phyloP scores from a whole-genome alignment of 2,113 vertebrate genomes.

The Gasterosteus nipponicus region DNA sequence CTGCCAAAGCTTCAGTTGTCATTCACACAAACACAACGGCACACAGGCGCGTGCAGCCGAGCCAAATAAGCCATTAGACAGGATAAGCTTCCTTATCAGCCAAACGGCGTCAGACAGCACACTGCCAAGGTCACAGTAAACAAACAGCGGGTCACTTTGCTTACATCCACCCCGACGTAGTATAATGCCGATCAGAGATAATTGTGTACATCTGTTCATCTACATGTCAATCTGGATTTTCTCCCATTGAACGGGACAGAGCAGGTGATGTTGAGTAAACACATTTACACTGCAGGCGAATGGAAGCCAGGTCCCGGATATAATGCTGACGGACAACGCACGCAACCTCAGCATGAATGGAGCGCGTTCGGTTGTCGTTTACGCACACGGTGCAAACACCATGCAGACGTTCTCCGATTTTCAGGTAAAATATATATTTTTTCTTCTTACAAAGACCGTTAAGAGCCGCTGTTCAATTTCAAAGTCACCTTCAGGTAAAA shows the following conservation, averaged over 20 bases:
- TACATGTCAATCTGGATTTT: conserved; percentile 33
- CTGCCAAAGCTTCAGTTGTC: conserved; percentile 31
- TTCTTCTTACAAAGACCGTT: neutral
- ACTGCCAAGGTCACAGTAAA: conserved; percentile 40
- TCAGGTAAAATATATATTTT: neutral
- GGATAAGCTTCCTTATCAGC: conserved; percentile 55
- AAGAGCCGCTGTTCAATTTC: neutral
- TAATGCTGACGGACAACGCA: neutral
- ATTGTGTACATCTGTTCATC: conserved; percentile 29
- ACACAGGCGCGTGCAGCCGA: conserved; percentile 12
- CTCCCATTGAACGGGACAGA: neutral
- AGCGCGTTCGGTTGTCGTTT: neutral
- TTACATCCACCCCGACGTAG: conserved; percentile 6
- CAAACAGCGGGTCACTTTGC: conserved; percentile 46
- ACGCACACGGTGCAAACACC: neutral
- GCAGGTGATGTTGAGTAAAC: conserved; percentile 35
- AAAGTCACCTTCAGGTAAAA: conserved; percentile 35
- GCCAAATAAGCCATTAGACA: conserved; percentile 70
- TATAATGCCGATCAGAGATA: conserved; percentile 18
- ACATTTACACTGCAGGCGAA: conserved; percentile 12
- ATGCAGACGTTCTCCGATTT: neutral
- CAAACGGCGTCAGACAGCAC: conserved; percentile 24
- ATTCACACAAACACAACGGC: conserved; percentile 41
- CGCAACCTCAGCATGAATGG: neutral
- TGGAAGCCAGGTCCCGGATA: neutral